Percentiles rank a stretch among this genome's conserved stretches.
phyloP scores from a whole-genome alignment of 1,140 invertebrate species.

The Tetramorium simillimum region DNA sequence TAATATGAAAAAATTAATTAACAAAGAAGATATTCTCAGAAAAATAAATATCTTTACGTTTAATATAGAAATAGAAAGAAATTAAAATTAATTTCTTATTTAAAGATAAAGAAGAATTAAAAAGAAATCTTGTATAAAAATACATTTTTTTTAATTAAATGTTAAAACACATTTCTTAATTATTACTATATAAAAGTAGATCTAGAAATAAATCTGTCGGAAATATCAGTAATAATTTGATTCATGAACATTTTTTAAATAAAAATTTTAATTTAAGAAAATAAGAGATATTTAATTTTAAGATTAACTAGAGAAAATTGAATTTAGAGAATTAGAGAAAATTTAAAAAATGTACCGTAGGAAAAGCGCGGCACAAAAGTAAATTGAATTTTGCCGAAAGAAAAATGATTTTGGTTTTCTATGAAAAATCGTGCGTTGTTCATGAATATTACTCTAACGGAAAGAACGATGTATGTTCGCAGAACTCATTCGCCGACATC shows the following conservation, averaged over 20 bases:
- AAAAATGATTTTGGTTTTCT: neutral
- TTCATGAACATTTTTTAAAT: neutral
- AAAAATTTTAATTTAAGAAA: neutral
- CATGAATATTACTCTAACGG: neutral
- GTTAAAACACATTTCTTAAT: no score
- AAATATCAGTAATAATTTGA: neutral
- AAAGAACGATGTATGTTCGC: conserved; percentile 49
- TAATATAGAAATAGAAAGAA: neutral
- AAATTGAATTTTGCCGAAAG: neutral
- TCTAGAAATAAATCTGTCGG: neutral
- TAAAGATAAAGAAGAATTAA: no score
- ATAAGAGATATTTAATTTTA: neutral
- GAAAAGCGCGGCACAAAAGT: neutral
- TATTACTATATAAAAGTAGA: neutral
- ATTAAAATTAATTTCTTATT: no score
- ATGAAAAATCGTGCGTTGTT: neutral
- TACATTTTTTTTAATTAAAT: neutral
- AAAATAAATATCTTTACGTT: neutral
- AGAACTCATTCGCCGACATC: conserved; percentile 95
- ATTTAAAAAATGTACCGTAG: no score
- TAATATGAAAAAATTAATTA: neutral
- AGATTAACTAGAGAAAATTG: neutral
- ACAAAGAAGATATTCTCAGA: neutral
- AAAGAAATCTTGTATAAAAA: neutral
- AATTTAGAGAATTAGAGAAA: neutral